A percentile compares a stretch with the other conserved stretches of the same genome.
phyloP scores from a whole-genome alignment of 2,113 vertebrate genomes.

The Atlantisia rogersi region DNA sequence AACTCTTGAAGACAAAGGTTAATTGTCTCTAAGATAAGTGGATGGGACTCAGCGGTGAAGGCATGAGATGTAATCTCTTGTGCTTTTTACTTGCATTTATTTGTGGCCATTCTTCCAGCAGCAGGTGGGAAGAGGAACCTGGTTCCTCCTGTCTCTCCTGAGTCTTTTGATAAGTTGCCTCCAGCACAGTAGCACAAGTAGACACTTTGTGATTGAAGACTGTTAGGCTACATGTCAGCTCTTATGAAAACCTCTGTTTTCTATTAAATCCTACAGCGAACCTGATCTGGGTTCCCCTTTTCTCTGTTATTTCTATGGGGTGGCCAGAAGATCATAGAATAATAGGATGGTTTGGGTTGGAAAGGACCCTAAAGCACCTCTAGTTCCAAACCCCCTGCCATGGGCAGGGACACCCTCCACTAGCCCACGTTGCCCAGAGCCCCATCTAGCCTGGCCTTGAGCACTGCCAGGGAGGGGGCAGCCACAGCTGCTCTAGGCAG shows the following conservation, averaged over 20 bases:
- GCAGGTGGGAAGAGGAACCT: background rate
- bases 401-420: too few relatives aligned
- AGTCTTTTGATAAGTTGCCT: background rate
- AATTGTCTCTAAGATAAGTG: background rate
- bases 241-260: background rate
- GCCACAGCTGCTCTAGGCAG: too few relatives aligned
- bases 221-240: background rate
- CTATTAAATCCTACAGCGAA: background rate
- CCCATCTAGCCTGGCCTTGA: too few relatives aligned
- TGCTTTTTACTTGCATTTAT: background rate
- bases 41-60: background rate
- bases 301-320: background rate
- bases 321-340: background rate
- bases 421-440: too few relatives aligned
- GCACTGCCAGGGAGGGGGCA: too few relatives aligned
- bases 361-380: too few relatives aligned
- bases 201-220: background rate
- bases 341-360: too few relatives aligned
- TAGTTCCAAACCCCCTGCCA: too few relatives aligned
- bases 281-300: background rate
- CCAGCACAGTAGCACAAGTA: background rate
- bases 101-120: background rate
- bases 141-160: background rate
- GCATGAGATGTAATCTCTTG: background rate
- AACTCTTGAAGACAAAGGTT: background rate